Evolutionary conservation across 2,113 vertebrate species (phyloP), one percentile per base, ranked within the genome.

Genomic region (Platichthys stellatus): DNA sequence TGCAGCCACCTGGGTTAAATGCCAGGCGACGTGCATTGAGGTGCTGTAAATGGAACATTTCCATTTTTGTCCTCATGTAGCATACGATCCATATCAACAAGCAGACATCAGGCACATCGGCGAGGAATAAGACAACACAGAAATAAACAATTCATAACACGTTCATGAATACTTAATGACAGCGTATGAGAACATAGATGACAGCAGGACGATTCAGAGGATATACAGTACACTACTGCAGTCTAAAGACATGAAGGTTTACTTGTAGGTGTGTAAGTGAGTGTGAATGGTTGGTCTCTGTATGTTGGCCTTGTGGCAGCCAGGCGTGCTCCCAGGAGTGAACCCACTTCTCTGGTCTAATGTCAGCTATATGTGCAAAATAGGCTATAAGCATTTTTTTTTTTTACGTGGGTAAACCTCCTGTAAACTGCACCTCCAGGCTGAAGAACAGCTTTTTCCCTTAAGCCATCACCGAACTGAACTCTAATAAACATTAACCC

Each of bases 131-230:
- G 24, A 26, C 14, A 5, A 8, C 20, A 35, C 10, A 15, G 13
- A 24, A 14, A 40, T 18, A 54, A 54, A 54, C 18, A 8, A 49
- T 68, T 40, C 59, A 63, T 53, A 40, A 31, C 10, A 49, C 26
- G 18, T 54, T 26, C 24, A 14, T 60, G 51, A 74, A 49, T 56
- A 63, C 26, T 38, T 28, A 35, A 17, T 11, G 11, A 43, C 40
- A 43, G 40, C 11, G 35, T 38, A 38, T 15, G 62, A 62, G 28
- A 72, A 77, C 5, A 63, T 45, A 70, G 23, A 54, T 3, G 1
- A 58, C 58, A 45, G n/a, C 38, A 70, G 54, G 35, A 18, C 38
- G n/a, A 64, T 57, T 69, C 31, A 69, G 26, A 62, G 15, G 21
- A 63, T 45, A 65, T 18, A 64, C 2, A 58, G 3, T 2, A 17